Evolutionary conservation across 2,797 vertebrate genomes (phyloP).

Genomic region (Gymnoscopelus braueri): DNA sequence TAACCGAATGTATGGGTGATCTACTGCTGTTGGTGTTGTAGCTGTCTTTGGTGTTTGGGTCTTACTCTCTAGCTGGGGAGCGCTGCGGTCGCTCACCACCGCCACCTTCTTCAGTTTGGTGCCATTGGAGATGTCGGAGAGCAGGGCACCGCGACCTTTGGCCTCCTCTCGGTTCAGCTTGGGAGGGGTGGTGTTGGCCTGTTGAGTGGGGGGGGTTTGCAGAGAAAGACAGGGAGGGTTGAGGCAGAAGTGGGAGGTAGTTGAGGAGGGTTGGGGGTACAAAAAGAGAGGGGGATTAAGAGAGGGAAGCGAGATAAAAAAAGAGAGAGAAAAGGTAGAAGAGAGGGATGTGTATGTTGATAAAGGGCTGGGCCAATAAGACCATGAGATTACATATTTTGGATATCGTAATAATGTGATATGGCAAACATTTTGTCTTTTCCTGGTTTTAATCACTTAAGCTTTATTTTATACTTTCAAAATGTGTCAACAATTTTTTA

Average conservation of each 20-base stretch:
- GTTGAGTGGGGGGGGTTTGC: not conserved
- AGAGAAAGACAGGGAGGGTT: not conserved
- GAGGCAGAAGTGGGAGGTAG: not conserved
- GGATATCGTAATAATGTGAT: no score
- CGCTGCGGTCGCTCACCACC: conserved; percentile 89
- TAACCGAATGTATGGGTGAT: conserved; percentile 78
- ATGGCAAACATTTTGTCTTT: no score
- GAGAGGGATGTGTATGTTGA: no score
- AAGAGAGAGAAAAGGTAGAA: no score
- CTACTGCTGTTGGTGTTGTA: conserved; percentile 63
- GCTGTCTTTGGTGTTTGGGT: conserved; percentile 56
- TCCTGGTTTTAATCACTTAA: no score
- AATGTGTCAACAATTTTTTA: no score
- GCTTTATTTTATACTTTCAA: no score
- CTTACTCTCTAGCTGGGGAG: conserved; percentile 90
- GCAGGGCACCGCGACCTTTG: conserved; percentile 85
- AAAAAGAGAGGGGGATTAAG: not conserved
- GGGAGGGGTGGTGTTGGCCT: conserved; percentile 86
- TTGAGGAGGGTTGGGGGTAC: not conserved
- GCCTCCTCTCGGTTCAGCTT: conserved; percentile 87
- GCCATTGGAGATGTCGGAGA: conserved; percentile 92
- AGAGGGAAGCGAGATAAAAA: not conserved
- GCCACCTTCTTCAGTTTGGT: conserved; percentile 87
- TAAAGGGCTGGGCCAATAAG: no score
- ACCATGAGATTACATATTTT: no score